Percentiles rank a stretch among this genome's conserved stretches.
Evolutionary conservation across 1,140 invertebrate species (phyloP).

Genomic region (Drosophila kepulauana): DNA sequence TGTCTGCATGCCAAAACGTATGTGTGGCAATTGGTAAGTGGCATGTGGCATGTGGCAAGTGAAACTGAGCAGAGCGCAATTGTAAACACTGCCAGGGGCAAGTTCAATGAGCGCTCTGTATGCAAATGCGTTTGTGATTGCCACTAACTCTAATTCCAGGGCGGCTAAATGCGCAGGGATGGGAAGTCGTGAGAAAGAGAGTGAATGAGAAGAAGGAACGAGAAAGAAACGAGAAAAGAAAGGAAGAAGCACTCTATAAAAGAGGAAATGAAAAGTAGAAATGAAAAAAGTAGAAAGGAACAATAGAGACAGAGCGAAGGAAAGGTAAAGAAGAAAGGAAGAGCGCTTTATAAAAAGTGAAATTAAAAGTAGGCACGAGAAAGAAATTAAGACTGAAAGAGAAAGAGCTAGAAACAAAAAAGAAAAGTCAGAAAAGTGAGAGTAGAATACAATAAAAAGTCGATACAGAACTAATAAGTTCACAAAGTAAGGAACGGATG

Average conservation of each 20-base stretch:
- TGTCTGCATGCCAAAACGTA: neutral
- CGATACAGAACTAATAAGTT: too few relatives aligned
- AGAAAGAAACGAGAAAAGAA: neutral
- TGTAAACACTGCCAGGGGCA: neutral
- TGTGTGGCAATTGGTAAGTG: slow-evolving; percentile 1
- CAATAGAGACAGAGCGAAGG: neutral
- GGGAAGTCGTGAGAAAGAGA: too few relatives aligned
- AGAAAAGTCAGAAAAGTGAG: too few relatives aligned
- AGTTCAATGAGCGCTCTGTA: slow-evolving; percentile 1
- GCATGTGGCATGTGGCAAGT: slow-evolving; percentile 14
- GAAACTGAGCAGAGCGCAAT: neutral
- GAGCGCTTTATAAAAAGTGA: neutral
- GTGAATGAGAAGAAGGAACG: too few relatives aligned
- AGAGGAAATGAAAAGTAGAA: too few relatives aligned
- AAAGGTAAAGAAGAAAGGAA: too few relatives aligned
- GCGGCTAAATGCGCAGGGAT: too few relatives aligned
- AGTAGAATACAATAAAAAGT: too few relatives aligned
- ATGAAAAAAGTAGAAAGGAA: too few relatives aligned
- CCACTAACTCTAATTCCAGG: too few relatives aligned
- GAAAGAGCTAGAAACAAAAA: neutral
- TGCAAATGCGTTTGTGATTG: neutral
- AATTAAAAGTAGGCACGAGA: neutral
- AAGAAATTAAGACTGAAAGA: neutral
- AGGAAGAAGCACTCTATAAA: too few relatives aligned
- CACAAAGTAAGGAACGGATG: too few relatives aligned